Evolutionary conservation across 2,888 invertebrate genomes (phyloP), one percentile per base, ranked within the genome.

Genomic region (Dryobota labecula): DNA sequence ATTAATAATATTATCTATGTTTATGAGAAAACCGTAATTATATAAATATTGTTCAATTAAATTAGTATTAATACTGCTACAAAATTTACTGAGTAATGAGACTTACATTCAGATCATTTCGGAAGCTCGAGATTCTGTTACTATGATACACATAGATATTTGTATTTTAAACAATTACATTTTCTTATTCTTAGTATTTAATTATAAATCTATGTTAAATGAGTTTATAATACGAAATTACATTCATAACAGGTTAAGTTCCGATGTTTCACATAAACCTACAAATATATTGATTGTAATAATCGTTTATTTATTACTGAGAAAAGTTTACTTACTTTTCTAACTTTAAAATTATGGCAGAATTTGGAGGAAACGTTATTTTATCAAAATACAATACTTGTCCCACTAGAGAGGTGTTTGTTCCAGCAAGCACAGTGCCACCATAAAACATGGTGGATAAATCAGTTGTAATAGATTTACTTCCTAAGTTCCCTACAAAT

Each of bases 361-460:
- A 94, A 88, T 95, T 90, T 9, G 95, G 94, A 38, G 90, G 88
- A 88, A 96, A 95, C 20, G 94, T 94, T 57, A 96, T 91, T 67
- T 92, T 87, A 79, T 96, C 92, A 78, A 96, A 95, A 78, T 95
- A 95, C 58, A 96, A 78, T 38, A 92, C 87, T 86, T 94, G 86
- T 4, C 95, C 95, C 58, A 95, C 80, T 60, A 94, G 83, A 41
- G 94, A 91, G 0, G 80, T 80, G 76, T 96, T 95, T 27, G 96
- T 95, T 18, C 92, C 91, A 51, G 93, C 94, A 36, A 95, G 91
- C 4, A 96, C 94, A 2, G 90, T 93, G 0, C 98, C 98, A 63
- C 98, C 97, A 88, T 98, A 98, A 90, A 98, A 97, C 92, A 97
- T 96, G 1, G 97, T 96, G 0, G 98, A 98, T 70, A 98, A 94